phyloP scores from a whole-genome alignment of 2,113 vertebrate genomes.

The Cariama cristata region DNA sequence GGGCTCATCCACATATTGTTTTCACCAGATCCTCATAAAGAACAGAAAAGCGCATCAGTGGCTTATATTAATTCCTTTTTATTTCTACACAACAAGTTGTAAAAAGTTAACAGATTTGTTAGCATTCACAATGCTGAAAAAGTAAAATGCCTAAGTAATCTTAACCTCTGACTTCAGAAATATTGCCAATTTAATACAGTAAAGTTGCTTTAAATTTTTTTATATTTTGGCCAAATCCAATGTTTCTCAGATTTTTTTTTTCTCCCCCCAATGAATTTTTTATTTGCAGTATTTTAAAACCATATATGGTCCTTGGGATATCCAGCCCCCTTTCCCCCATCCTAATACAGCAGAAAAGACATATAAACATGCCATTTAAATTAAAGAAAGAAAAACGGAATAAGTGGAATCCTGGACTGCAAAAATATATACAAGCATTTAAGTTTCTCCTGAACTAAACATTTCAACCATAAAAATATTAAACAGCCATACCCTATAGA shows the following conservation, averaged over 20 bases:
- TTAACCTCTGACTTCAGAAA: conserved; percentile 55
- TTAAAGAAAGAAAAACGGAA: conserved; percentile 76
- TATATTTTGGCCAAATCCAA: conserved; percentile 39
- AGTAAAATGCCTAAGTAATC: conserved; percentile 46
- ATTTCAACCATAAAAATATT: conserved; percentile 87
- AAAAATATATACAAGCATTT: conserved; percentile 86
- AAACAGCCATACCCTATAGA: conserved; percentile 85
- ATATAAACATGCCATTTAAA: conserved; percentile 79
- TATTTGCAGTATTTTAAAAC: conserved; percentile 57
- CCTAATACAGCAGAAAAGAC: conserved; percentile 80
- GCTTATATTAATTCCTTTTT: conserved; percentile 69
- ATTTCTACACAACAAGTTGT: conserved; percentile 68
- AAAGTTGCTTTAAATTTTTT: conserved; percentile 51
- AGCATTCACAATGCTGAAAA: conserved; percentile 70
- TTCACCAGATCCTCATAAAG: conserved; percentile 48
- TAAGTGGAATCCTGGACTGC: conserved; percentile 73
- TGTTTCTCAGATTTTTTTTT: conserved; percentile 29
- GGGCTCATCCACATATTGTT: not conserved
- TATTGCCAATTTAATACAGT: conserved; percentile 32
- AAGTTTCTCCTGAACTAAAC: conserved; percentile 80
- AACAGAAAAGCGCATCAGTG: conserved; percentile 63
- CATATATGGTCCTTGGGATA: conserved; percentile 75
- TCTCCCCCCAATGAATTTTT: not conserved
- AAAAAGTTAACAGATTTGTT: conserved; percentile 60
- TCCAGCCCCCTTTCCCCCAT: conserved; percentile 76